These are phyloP conservation scores for Leptinotarsa haldemani DNA, from an alignment of 2,888 invertebrate genomes.

Conservation along the genomic window DNA sequence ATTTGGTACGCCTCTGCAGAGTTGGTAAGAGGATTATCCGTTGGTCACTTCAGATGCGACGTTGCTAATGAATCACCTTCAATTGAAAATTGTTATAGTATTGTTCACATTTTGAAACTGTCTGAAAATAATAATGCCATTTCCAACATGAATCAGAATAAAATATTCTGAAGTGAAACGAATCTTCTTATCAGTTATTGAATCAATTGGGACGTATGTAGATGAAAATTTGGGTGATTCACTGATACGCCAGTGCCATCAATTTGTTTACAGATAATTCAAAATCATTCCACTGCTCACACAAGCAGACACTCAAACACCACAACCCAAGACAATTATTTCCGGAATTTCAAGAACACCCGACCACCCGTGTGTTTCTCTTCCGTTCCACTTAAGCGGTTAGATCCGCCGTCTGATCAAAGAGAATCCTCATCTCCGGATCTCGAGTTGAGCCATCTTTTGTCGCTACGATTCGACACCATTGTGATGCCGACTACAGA, in stretches of 20 bases:
- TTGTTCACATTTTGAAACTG: too few species aligned
- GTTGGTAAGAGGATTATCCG: too few species aligned
- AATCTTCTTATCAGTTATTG: too few species aligned
- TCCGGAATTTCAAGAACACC: constrained; percentile 20
- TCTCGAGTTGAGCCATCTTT: constrained; percentile 26
- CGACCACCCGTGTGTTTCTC: constrained; percentile 24
- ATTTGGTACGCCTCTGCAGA: too few species aligned
- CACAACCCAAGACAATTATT: constrained; percentile 20
- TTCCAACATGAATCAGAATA: too few species aligned
- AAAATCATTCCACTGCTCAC: constrained; percentile 2
- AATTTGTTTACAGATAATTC: constrained; percentile 2
- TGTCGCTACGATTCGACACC: constrained; percentile 26
- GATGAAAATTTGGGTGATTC: too few species aligned
- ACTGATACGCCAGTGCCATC: background rate
- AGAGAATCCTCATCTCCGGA: constrained; percentile 27
- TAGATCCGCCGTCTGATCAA: constrained; percentile 32
- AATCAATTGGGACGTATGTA: too few species aligned
- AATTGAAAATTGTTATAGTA: too few species aligned
- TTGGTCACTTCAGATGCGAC: too few species aligned
- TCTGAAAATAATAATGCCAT: too few species aligned
- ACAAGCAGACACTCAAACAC: constrained; percentile 15
- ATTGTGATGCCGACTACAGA: constrained; percentile 24
- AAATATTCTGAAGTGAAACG: too few species aligned
- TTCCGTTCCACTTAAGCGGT: constrained; percentile 32
- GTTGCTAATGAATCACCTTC: too few species aligned